Base-by-base conservation (phyloP, 2,113 vertebrate genomes). In the Turdus rufiventris region DNA sequence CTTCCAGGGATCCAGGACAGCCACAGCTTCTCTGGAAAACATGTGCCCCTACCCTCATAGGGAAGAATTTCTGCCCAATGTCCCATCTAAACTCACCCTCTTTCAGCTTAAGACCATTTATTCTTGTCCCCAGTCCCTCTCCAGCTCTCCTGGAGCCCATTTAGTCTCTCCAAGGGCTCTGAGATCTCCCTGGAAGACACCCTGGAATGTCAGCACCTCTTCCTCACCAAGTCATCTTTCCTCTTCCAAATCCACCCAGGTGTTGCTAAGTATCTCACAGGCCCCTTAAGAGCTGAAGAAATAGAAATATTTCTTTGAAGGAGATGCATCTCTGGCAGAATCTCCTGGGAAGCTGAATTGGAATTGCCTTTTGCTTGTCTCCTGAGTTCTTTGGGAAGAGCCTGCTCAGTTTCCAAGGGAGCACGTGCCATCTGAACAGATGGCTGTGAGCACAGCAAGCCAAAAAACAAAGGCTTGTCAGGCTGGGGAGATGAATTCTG, bases 371-470 rank as follows among this genome's bases (percentile, higher is more conserved):
- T 82, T 77, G 14, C 51, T 48, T 84, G 34, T 36, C 48, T 77
- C 51, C 50, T 40, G 66, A 45, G 34, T 28, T 68, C 15, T 21
- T 13, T 53, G 51, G 85, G 53, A 96, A 75, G 65, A 65, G 78
- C 43, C 79, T 28, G 40, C 47, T 23, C 25, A 33, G 56, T 68
- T 89, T 82, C 47, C n/a, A 19, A 53, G 48, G 72, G 62, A 96
- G 47, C 78, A 78, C 1, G 0, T 91, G 89, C 66, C 79, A 87
- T 86, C 53, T 65, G 87, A 94, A 61, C 94, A 97, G 96, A 96
- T 96, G 96, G 92, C 54, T 82, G 73, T 20, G 85, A 93, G 70
- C 3, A 15, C 82, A 94, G 85, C 51, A 57, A 92, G 93, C 87
- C 82, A 91, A 76, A 66, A 93, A 95, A 75, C 65, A 70, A 57